These are phyloP conservation scores for Euzetes globulus DNA, from an alignment of 2,888 invertebrate genomes.

Conservation along the genomic window DNA sequence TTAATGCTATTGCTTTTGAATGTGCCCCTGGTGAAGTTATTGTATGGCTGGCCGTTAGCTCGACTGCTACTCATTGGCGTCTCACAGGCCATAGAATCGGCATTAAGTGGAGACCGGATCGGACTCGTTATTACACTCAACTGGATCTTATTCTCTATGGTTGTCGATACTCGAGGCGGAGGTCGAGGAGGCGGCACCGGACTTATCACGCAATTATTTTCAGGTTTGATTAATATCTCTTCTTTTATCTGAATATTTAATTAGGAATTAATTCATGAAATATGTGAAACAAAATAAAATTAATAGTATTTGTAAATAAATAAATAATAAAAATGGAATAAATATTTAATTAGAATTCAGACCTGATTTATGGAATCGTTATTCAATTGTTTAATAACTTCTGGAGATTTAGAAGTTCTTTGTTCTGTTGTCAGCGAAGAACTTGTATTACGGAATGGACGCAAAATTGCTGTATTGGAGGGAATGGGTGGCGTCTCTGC, in stretches of 20 bases:
- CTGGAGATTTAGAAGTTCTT: background rate
- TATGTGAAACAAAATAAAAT: background rate
- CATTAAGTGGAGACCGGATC: background rate
- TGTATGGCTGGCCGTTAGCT: background rate
- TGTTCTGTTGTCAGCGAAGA: background rate
- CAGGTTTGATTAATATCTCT: background rate
- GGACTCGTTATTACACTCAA: conserved; percentile 27
- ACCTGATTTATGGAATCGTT: background rate
- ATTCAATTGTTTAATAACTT: background rate
- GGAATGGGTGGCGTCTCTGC: conserved; percentile 33
- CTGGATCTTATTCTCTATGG: conserved; percentile 6
- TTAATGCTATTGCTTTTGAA: conserved; percentile 35
- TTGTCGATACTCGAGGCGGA: conserved; percentile 13
- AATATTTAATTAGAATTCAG: background rate
- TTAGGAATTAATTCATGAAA: background rate
- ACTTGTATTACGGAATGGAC: background rate
- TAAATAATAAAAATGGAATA: background rate
- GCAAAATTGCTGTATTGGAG: conserved; percentile 8
- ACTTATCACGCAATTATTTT: conserved; percentile 8
- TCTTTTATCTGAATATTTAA: conserved; percentile 5
- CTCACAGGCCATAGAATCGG: background rate
- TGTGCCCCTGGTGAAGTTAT: conserved; percentile 29
- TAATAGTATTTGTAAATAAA: background rate
- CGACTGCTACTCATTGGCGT: background rate
- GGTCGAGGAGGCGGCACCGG: conserved; percentile 23